A percentile compares a stretch with the other conserved stretches of the same genome.
Conservation (phyloP, 2,888 invertebrate species). For the Antheraea yamamai region DNA sequence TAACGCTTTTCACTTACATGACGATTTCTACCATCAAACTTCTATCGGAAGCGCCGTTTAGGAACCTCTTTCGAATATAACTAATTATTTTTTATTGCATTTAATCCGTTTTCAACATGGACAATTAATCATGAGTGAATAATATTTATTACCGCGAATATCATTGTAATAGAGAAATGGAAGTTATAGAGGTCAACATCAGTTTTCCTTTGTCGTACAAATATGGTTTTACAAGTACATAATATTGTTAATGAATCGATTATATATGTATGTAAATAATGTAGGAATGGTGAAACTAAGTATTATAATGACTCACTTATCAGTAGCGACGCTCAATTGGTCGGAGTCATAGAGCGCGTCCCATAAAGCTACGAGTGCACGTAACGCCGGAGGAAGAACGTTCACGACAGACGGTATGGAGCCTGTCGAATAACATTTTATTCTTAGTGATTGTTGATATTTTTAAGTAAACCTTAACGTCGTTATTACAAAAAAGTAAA, state of each 20-base stretch:
- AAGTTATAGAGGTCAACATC: not conserved
- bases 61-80: too few species aligned
- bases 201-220: too few species aligned
- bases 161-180: not conserved
- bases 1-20: too few species aligned
- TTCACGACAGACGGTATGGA: slow-evolving; percentile 81
- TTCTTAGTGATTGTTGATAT: not conserved
- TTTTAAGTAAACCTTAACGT: too few species aligned
- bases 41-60: too few species aligned
- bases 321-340: slow-evolving; percentile 62
- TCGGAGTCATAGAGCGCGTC: slow-evolving; percentile 87
- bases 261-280: not conserved
- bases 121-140: slow-evolving; percentile 17
- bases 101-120: not conserved
- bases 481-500: too few species aligned
- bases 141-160: not conserved
- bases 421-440: slow-evolving; percentile 1
- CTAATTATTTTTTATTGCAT: not conserved
- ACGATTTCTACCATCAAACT: too few species aligned
- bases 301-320: slow-evolving; percentile 52
- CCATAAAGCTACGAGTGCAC: slow-evolving; percentile 94
- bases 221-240: too few species aligned
- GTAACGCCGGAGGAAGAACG: slow-evolving; percentile 92
- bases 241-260: too few species aligned
- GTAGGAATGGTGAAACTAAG: not conserved